Evolutionary conservation across 2,888 invertebrate species (phyloP), one percentile per base, ranked within the genome.

Genomic region (Drosophila picticornis): DNA sequence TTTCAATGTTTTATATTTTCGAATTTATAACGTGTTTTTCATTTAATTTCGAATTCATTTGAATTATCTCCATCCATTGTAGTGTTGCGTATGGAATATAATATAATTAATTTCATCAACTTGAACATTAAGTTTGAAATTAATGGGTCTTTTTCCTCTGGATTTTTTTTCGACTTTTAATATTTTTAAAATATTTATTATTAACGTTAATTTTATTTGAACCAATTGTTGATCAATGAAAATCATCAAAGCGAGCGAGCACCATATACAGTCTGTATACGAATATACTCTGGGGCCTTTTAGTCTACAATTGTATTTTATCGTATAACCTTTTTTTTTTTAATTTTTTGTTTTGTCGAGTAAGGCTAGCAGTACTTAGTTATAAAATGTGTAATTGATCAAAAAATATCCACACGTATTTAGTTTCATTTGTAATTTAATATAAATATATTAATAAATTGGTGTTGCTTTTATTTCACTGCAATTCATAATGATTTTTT

Each of bases 301-400:
- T 40, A 40, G 32, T 50, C 25, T 38, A 65, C 62, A 48, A 63
- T 38, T 32, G 11, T 67, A 13, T 48, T 59, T 38, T 59, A 13
- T 29, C 51, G 25, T 7, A 11, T 40, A 40, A 10, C 2, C 10
- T 4, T 48, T 48, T 40, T 60, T 62, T 57, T 57, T 63, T 25
- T 51, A 57, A 11, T 29, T 31, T 52, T 48, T 55, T 25, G 46
- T 57, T 62, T 66, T 58, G 50, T 51, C 16, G 27, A 62, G 62
- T 76, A 71, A 63, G 75, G 63, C 6, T 51, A 51, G 27, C 43
- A 51, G 77, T 80, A 82, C 83, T 77, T 84, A 82, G 73, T 67
- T 78, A 67, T 67, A 73, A 32, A 64, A 46, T 64, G 52, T 56
- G 43, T 51, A 53, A 61, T 72, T 72, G 38, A 58, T 61, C 63